Base-by-base conservation (phyloP, 2,113 vertebrate genomes). In the Ictidomys tridecemlineatus region DNA sequence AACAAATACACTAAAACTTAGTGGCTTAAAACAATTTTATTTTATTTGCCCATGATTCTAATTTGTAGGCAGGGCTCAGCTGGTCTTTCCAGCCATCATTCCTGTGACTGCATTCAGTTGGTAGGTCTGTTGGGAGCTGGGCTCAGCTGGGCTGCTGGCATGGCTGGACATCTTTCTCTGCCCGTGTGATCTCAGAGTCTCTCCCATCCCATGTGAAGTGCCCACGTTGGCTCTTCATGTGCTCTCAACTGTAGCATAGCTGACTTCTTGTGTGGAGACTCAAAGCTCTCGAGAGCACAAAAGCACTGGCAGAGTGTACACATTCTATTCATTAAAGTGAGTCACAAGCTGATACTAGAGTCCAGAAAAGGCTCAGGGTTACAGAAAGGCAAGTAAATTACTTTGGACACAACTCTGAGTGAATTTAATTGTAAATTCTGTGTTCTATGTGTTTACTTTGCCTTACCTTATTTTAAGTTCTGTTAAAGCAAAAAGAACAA, bases 171-270 rank as follows among this genome's bases (percentile, higher is more conserved):
- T 78, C 48, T 16, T 65, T 37, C 20, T 56, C 34, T 67, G 14
- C 16, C 32, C 4, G 1, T 7, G 17, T 34, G 7, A 22, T 9
- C 84, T 69, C 26, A 34, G 56, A 32, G 39, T 14, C 51, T 53
- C 32, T 42, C 24, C 26, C 0, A 0, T 11, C 30, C 58, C 26
- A 14, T 0, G 1, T 0, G 45, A 63, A 32, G 65, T 12, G 5
- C 37, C 32, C n/a, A 34, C 16, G 70, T 39, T 53, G 56, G 45
- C 42, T 74, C 51, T 61, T 12, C 42, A 5, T 26, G 18, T 34
- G 37, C 34, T 45, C 4, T 74, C 3, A 0, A 26, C 18, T 37
- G 7, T 3, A 28, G 20, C 4, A 1, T 5, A 30, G 20, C 39
- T 67, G 34, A 10, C 28, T 83, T 73, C n/a, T 37, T 16, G 4